Evolutionary conservation across 1,140 invertebrate genomes (phyloP).

Genomic region (Gonatopus flavifemur): DNA sequence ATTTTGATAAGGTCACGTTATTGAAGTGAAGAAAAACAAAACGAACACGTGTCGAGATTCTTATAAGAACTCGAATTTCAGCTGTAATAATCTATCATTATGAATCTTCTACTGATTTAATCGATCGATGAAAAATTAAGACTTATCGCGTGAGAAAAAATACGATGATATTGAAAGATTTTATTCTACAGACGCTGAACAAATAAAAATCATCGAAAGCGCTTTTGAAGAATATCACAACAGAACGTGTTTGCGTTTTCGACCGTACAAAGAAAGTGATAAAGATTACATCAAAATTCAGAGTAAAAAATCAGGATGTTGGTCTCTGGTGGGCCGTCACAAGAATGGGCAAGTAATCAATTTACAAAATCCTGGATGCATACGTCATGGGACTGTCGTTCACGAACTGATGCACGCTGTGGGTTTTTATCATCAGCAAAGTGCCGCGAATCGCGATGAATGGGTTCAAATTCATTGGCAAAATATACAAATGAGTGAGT

Average conservation of each 20-base stretch:
- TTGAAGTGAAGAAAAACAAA: too few species aligned
- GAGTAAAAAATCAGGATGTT: slow-evolving; percentile 55
- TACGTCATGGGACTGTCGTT: slow-evolving; percentile 62
- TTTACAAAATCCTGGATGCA: slow-evolving; percentile 60
- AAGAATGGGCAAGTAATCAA: slow-evolving; percentile 65
- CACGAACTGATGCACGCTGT: slow-evolving; percentile 70
- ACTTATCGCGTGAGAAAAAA: too few species aligned
- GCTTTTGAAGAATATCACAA: slow-evolving; percentile 62
- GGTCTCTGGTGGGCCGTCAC: slow-evolving; percentile 60
- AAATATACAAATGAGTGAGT: slow-evolving; percentile 62
- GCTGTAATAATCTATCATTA: too few species aligned
- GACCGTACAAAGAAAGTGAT: slow-evolving; percentile 61
- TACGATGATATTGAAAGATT: too few species aligned
- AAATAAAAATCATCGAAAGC: slow-evolving; percentile 51
- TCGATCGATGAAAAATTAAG: too few species aligned
- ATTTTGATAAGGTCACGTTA: too few species aligned
- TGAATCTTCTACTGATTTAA: too few species aligned
- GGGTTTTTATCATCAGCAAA: slow-evolving; percentile 73
- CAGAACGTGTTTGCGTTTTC: slow-evolving; percentile 65
- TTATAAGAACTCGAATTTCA: too few species aligned
- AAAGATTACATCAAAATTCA: slow-evolving; percentile 57
- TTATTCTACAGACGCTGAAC: slow-evolving; percentile 47
- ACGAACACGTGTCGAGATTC: too few species aligned
- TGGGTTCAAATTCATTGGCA: slow-evolving; percentile 65
- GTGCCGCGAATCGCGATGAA: slow-evolving; percentile 65